Evolutionary conservation across 1,140 invertebrate species (phyloP), one percentile per base, ranked within the genome.

Genomic region (Planococcus citri): DNA sequence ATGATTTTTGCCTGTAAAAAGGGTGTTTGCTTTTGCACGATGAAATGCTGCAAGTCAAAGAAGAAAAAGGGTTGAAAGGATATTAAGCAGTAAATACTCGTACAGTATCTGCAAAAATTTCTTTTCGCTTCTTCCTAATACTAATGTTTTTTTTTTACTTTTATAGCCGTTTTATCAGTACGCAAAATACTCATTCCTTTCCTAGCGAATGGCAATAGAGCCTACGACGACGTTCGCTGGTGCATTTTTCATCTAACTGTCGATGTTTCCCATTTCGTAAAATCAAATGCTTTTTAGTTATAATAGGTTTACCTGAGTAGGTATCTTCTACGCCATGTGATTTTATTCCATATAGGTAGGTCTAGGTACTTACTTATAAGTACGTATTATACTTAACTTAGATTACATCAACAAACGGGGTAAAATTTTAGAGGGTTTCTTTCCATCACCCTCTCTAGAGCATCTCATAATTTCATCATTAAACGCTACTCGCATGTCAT

Each of bases 1-100:
- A 64, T 64, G 60, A 64, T 64, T 64, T 64, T 64, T 64, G 60
- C 60, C 60, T 64, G 60, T 64, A 64, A 64, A 64, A 64, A 64
- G 60, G 60, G 60, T 64, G 60, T 64, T 64, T 64, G 21, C 60
- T 64, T 64, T 64, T 64, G 60, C 60, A 64, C 60, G 60, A 64
- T 64, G 60, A 64, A 64, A 64, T 64, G 60, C 60, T 64, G 20
- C 60, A 64, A 64, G 60, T 64, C 60, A 64, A 64, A 64, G 60
- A 64, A 64, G 25, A 64, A 64, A 64, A 64, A 27, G 60, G 60
- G 21, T 64, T 24, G 25, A 25, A 64, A 64, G 60, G 60, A 64
- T 64, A 64, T 64, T 64, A 64, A 64, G 60, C 60, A 64, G 60
- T 64, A 64, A 64, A 64, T 64, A 64, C 60, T 64, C 60, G 60